Percentiles rank a stretch among this genome's conserved stretches.
phyloP scores from a whole-genome alignment of 2,113 vertebrate genomes.

The Halcyon malimbica region DNA sequence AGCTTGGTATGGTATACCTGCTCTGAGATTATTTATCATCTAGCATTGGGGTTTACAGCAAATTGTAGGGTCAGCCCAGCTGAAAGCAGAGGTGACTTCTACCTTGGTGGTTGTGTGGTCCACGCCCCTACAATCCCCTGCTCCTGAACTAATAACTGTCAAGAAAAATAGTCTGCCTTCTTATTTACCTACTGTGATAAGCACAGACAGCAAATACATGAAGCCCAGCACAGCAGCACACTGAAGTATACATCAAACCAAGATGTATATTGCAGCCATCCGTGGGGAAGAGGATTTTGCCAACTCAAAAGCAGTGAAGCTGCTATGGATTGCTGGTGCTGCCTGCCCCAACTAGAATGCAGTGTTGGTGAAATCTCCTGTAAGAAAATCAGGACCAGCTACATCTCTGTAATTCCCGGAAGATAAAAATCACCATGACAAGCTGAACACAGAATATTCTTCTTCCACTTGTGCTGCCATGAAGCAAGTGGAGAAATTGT shows the following conservation, averaged over 20 bases:
- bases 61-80: neutral
- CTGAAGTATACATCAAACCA: neutral
- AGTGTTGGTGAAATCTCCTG: neutral
- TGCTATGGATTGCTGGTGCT: neutral
- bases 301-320: neutral
- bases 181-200: neutral
- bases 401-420: neutral
- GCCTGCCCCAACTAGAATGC: neutral
- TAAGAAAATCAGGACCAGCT: neutral
- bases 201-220: neutral
- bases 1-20: fast-evolving
- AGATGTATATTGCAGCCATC: no score
- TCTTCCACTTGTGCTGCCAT: neutral
- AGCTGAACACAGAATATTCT: neutral
- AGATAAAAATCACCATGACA: neutral
- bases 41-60: neutral
- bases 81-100: neutral
- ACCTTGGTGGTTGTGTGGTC: neutral
- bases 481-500: neutral
- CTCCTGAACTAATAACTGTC: neutral
- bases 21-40: neutral
- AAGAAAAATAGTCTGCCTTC: neutral
- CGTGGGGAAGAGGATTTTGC: neutral
- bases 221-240: neutral
- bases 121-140: no score